Conservation (phyloP, 2,113 vertebrate genomes). For the Microtus richardsoni region DNA sequence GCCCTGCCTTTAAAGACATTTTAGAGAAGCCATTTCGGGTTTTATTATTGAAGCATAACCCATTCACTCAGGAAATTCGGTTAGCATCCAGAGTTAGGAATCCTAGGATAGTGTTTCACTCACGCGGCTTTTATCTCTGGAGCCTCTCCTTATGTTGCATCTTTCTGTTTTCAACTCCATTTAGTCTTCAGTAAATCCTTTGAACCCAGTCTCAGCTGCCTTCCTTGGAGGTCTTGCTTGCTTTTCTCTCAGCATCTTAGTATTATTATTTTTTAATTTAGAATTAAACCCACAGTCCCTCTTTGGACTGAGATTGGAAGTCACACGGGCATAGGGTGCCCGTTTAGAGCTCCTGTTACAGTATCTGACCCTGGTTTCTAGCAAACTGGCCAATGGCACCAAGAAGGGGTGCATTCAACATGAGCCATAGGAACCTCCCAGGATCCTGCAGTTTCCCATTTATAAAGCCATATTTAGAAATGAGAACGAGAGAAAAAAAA, state of each 20-base stretch:
- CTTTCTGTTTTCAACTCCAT: neutral
- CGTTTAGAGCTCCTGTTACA: neutral
- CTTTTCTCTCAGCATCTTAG: neutral
- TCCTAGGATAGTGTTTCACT: conserved; percentile 5
- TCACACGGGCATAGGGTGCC: neutral
- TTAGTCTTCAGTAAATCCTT: neutral
- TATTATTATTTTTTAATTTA: conserved; percentile 5
- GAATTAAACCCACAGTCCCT: neutral
- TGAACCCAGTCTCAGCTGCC: neutral
- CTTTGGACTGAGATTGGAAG: neutral
- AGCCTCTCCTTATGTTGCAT: neutral
- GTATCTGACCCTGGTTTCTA: neutral
- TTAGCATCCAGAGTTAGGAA: conserved; percentile 33
- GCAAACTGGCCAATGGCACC: neutral
- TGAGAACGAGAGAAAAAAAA: neutral
- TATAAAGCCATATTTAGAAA: neutral
- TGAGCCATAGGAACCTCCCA: neutral
- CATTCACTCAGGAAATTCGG: conserved; percentile 19
- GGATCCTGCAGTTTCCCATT: neutral
- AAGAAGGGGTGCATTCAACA: neutral
- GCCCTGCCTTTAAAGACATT: conserved; percentile 23
- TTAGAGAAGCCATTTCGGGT: neutral
- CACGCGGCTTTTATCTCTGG: neutral
- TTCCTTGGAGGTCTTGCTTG: neutral
- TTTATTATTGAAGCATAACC: conserved; percentile 36